phyloP scores from a whole-genome alignment of 2,888 invertebrate genomes.

The Noctua fimbriata region DNA sequence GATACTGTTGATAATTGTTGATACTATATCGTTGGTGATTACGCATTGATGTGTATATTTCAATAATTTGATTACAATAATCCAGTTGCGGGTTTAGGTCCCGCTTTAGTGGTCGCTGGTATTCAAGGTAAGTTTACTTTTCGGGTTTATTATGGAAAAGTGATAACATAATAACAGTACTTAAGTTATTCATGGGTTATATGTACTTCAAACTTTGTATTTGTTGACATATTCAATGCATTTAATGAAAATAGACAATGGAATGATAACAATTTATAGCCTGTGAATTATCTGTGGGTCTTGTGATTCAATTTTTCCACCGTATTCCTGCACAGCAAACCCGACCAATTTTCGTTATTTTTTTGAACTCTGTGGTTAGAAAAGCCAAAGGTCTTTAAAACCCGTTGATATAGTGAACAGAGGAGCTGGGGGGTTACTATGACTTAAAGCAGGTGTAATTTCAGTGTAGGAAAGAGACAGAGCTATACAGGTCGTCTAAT shows the following conservation, averaged over 20 bases:
- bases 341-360: neutral
- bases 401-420: too few relatives aligned
- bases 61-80: constrained; percentile 79
- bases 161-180: neutral
- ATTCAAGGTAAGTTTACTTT: constrained; percentile 69
- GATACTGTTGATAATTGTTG: constrained; percentile 68
- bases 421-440: too few relatives aligned
- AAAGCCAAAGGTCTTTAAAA: neutral
- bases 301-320: neutral
- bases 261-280: neutral
- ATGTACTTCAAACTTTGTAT: neutral
- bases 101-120: constrained; percentile 69
- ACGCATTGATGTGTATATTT: constrained; percentile 76
- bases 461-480: too few relatives aligned
- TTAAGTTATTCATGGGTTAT: neutral
- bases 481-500: too few relatives aligned
- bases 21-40: constrained; percentile 74
- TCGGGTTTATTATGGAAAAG: neutral
- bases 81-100: constrained; percentile 75
- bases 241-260: neutral
- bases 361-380: neutral
- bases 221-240: neutral
- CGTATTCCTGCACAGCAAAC: neutral
- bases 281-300: neutral
- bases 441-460: too few relatives aligned